phyloP scores from a whole-genome alignment of 2,888 invertebrate genomes.

The Diaphora mendica region DNA sequence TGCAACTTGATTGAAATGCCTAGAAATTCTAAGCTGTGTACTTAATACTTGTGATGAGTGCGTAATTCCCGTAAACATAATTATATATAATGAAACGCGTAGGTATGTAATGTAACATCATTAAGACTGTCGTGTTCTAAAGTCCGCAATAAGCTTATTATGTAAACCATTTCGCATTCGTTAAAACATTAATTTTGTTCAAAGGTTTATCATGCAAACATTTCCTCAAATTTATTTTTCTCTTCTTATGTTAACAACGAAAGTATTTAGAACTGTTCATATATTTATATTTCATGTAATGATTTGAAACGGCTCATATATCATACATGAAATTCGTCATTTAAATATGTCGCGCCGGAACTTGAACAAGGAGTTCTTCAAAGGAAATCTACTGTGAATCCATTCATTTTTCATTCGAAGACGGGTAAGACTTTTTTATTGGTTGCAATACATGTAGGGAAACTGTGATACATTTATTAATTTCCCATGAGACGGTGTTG shows the following conservation, averaged over 20 bases:
- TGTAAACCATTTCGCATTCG: not conserved
- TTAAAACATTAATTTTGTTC: not conserved
- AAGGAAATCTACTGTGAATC: conserved; percentile 27
- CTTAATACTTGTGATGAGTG: too few species aligned
- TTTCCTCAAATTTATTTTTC: not conserved
- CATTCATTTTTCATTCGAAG: conserved; percentile 49
- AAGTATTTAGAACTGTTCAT: not conserved
- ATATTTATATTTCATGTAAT: conserved; percentile 4
- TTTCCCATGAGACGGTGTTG: conserved; percentile 54
- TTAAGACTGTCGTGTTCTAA: not conserved
- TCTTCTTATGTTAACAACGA: not conserved
- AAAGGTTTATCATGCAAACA: not conserved
- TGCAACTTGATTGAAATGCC: too few species aligned
- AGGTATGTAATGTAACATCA: not conserved
- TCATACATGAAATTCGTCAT: conserved; percentile 8
- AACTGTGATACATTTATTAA: conserved; percentile 53
- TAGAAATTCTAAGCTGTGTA: too few species aligned
- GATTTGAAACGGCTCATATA: conserved; percentile 5
- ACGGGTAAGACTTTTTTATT: conserved; percentile 48
- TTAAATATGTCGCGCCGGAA: conserved; percentile 10
- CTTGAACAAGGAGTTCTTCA: conserved; percentile 18
- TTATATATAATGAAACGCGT: too few species aligned
- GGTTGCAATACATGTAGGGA: conserved; percentile 47
- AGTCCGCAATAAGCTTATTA: not conserved
- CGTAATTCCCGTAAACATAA: too few species aligned